Base-by-base conservation (phyloP, 2,888 invertebrate genomes). In the Torymus texanus region DNA sequence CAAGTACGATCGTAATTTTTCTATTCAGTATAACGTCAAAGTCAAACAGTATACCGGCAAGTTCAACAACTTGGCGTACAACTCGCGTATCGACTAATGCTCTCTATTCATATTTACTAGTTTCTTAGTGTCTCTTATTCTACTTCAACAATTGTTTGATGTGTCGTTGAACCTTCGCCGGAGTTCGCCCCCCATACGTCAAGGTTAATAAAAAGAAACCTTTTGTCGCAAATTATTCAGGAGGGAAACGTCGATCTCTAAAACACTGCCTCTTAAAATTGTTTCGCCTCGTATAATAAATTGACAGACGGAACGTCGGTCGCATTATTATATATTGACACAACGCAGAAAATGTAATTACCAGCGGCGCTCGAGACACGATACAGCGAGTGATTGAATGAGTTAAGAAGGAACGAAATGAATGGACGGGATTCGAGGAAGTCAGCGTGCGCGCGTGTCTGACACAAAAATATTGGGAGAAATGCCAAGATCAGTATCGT, bases 401-500 rank as follows among this genome's bases (percentile, higher is more conserved):
- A 72, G 41, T 72, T 66, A 50, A 72, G 55, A 66, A 72, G 66
- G 50, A 65, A 66, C 51, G 13, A 21, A 61, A 50, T 65, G 50
- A 73, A 71, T 51, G 55, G 62, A 41, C 55, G 78, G 13, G 62
- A 68, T 78, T 73, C 62, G 29, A 70, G 62, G 51, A 71, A 75
- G 50, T 66, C 67, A 13, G 16, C 16, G 14, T 14, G 29, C 18
- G 50, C 16, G 21, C 21, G 21, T 21, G 58, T 24, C 12, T 53
- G 66, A 50, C 24, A 72, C 24, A 67, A 72, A 74, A 74, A 71
- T 67, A 77, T 78, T 63, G 72, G 72, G 76, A 78, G 67, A 55
- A 11, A 68, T 61, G 65, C 73, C 75, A 81, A 76, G 73, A 68
- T 76, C 70, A 55, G 67, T 70, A 74, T 76, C 65, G 51, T 74